Conservation (phyloP, 2,113 vertebrate genomes). For the Zapus hudsonius region DNA sequence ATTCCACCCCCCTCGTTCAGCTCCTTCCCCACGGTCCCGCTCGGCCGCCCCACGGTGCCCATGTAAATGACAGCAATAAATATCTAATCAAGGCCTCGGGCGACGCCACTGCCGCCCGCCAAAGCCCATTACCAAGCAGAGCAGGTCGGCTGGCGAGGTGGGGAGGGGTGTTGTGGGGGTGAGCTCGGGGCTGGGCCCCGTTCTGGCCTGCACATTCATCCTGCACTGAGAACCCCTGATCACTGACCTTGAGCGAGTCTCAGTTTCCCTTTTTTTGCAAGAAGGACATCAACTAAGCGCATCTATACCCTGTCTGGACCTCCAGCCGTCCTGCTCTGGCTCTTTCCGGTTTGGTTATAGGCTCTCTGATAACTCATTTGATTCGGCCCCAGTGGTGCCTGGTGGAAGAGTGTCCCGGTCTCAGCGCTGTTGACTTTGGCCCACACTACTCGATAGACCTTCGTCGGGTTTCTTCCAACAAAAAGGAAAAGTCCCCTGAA, state of each 20-base stretch:
- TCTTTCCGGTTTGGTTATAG: neutral
- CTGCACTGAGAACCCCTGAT: neutral
- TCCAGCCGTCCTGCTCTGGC: neutral
- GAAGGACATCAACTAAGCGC: neutral
- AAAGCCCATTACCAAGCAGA: conserved; percentile 72
- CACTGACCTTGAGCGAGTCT: conserved; percentile 43
- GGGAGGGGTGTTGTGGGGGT: conserved; percentile 19
- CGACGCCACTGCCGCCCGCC: conserved; percentile 46
- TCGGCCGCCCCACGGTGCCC: conserved; percentile 75
- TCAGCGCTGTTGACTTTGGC: neutral
- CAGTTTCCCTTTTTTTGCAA: conserved; percentile 50
- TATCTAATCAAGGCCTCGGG: conserved; percentile 82
- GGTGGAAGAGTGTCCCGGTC: neutral
- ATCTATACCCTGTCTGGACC: accelerated
- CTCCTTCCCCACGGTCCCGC: conserved; percentile 44
- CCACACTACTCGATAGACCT: neutral
- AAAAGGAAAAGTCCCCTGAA: neutral
- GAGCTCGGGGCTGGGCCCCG: neutral
- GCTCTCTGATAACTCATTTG: neutral
- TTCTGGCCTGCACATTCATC: neutral
- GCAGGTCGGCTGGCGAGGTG: neutral
- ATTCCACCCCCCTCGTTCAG: neutral
- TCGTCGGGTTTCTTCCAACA: neutral
- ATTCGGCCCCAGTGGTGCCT: neutral
- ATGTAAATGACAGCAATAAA: conserved; percentile 84